Conservation (phyloP, 2,888 invertebrate genomes). For the Resseliella maxima region DNA sequence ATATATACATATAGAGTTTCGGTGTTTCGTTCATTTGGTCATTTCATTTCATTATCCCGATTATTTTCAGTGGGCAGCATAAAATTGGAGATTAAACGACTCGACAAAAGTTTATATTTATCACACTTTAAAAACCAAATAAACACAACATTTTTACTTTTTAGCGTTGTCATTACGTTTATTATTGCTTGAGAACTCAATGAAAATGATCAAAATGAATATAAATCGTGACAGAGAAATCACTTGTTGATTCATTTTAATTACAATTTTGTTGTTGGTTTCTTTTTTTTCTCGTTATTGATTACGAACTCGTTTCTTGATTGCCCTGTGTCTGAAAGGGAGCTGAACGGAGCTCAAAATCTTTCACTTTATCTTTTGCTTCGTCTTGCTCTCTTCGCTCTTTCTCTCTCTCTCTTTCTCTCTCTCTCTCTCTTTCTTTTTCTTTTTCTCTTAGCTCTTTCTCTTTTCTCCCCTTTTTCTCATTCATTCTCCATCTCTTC, state of each 20-base stretch:
- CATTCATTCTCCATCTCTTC: no score
- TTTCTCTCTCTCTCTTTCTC: not conserved
- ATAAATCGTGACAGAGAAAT: conserved; percentile 25
- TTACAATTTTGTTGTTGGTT: not conserved
- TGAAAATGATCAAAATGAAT: not conserved
- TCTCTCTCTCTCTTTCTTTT: not conserved
- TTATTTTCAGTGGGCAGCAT: not conserved
- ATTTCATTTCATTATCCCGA: not conserved
- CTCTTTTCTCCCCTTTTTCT: no score
- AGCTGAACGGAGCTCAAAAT: no score
- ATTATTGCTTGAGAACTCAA: not conserved
- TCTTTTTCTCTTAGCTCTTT: not conserved
- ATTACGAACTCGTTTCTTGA: not conserved
- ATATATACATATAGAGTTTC: no score
- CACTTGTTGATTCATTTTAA: conserved; percentile 23
- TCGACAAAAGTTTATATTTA: not conserved
- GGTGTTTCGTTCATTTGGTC: not conserved
- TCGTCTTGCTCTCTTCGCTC: not conserved
- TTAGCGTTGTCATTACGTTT: no score
- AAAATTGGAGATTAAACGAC: not conserved
- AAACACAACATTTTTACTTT: not conserved
- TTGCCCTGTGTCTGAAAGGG: not conserved
- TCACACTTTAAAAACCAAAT: not conserved
- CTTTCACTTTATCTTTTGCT: no score
- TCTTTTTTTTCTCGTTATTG: no score